These are phyloP conservation scores for Drosophila insularis DNA, from an alignment of 1,140 invertebrate species.

Conservation along the genomic window DNA sequence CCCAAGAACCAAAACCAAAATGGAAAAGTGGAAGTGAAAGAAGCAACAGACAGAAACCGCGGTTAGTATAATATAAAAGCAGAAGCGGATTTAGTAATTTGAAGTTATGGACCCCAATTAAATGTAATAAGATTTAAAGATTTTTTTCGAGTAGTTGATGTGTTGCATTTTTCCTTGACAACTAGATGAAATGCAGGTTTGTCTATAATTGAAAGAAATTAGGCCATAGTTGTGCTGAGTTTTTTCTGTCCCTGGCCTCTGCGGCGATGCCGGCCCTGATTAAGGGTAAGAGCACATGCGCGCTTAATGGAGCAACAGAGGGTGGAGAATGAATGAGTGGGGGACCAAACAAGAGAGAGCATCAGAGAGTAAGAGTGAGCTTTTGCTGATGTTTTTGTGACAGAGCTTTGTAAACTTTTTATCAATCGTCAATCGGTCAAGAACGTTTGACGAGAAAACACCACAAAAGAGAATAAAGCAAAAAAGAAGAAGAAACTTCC, in stretches of 20 bases:
- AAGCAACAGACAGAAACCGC: constrained; percentile 59
- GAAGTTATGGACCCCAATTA: no score
- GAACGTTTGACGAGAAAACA: constrained; percentile 70
- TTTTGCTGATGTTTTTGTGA: constrained; percentile 63
- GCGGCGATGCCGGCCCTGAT: neutral
- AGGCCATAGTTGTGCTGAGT: neutral
- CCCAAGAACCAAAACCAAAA: constrained; percentile 29
- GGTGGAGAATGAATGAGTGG: neutral
- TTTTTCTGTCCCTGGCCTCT: no score
- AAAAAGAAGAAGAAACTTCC: constrained; percentile 17
- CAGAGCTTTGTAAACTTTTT: constrained; percentile 69
- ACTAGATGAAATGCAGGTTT: neutral
- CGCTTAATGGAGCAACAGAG: neutral
- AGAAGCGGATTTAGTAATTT: constrained; percentile 19
- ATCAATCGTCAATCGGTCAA: constrained; percentile 80
- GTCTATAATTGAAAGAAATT: constrained; percentile 64
- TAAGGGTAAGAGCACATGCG: constrained; percentile 1
- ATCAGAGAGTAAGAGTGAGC: constrained; percentile 26
- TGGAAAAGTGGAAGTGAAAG: constrained; percentile 76
- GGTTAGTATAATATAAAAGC: constrained; percentile 35
- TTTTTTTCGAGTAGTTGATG: no score
- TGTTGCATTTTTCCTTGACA: neutral
- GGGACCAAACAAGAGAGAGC: constrained; percentile 9
- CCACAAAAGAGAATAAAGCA: constrained; percentile 30
- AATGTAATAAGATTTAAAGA: neutral